A percentile compares a stretch with the other conserved stretches of the same genome.
phyloP scores from a whole-genome alignment of 2,113 vertebrate species.

The Ia io region DNA sequence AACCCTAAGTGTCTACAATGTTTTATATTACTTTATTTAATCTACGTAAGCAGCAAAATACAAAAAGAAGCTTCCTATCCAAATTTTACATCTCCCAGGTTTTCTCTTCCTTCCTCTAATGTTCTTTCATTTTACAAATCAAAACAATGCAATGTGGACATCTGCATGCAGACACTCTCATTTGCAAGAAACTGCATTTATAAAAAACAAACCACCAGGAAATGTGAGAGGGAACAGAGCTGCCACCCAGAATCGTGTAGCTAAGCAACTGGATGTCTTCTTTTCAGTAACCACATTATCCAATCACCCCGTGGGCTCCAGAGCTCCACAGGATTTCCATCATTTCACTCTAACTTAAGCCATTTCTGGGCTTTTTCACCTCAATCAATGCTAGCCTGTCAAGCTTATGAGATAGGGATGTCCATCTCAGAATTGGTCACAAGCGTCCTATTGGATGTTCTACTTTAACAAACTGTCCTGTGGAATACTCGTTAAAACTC shows the following conservation, averaged over 20 bases:
- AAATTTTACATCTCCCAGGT: not conserved
- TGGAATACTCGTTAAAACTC: not conserved
- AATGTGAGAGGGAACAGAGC: constrained; percentile 64
- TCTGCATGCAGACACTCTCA: constrained; percentile 78
- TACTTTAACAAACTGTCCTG: not conserved
- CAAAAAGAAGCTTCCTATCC: not conserved
- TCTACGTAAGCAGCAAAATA: not conserved
- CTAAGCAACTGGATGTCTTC: constrained; percentile 62
- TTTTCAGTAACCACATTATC: constrained; percentile 63
- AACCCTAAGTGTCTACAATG: not conserved
- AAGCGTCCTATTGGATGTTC: not conserved
- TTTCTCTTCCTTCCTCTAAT: constrained; percentile 57
- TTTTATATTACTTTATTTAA: not conserved
- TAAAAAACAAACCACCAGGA: constrained; percentile 78
- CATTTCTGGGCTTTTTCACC: not conserved
- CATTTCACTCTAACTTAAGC: constrained; percentile 36
- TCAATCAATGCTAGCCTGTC: not conserved
- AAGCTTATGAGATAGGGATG: not conserved
- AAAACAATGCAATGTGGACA: constrained; percentile 72
- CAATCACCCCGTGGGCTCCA: not conserved
- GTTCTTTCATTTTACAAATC: constrained; percentile 75
- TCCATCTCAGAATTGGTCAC: constrained; percentile 5
- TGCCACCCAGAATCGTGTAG: constrained; percentile 73
- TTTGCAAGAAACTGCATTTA: constrained; percentile 80
- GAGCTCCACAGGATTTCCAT: not conserved